Evolutionary conservation across 1,140 invertebrate species (phyloP), one percentile per base, ranked within the genome.

Genomic region (Lepidurus apus): DNA sequence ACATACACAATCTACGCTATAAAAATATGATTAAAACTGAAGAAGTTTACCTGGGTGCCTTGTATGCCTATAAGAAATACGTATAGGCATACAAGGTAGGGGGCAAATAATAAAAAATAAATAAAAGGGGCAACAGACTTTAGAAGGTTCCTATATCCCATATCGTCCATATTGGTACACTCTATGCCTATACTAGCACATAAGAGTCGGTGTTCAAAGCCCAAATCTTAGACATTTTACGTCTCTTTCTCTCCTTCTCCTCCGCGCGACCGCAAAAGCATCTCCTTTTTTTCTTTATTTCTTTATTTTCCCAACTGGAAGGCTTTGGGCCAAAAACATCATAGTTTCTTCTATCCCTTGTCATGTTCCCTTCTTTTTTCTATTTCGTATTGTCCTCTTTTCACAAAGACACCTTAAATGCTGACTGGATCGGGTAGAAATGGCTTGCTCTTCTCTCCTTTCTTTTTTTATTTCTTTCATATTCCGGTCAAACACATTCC

Each of bases 361-460:
- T 65, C 53, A 65, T 65, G 53, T 65, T 65, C 21, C 17, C 34
- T 34, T 34, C 34, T 2, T 34, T 65, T 21, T 65, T 65, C 53
- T 65, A n/a, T 65, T 65, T 21, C 53, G 53, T 65, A n/a, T 65
- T 65, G 21, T 65, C 53, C 21, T 21, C 13, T 34, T 34, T 17
- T n/a, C 53, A 65, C 53, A 65, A 65, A 65, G 53, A 65, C 53
- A 65, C 53, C 53, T 65, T 65, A 65, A 65, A 65, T 21, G 53
- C 53, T 65, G 53, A 65, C 53, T 65, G 21, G 8, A 65, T n/a
- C 13, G 53, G 21, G 17, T 13, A 7, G 21, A 65, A 65, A 65
- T 65, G 53, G 53, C n/a, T 65, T 65, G 17, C 53, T 65, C 53
- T 21, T 21, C 21, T 65, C 21, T 21, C 53, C 47, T 65, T 13